Base-by-base conservation (phyloP, 2,797 vertebrate genomes). In the Podarcis siculus region DNA sequence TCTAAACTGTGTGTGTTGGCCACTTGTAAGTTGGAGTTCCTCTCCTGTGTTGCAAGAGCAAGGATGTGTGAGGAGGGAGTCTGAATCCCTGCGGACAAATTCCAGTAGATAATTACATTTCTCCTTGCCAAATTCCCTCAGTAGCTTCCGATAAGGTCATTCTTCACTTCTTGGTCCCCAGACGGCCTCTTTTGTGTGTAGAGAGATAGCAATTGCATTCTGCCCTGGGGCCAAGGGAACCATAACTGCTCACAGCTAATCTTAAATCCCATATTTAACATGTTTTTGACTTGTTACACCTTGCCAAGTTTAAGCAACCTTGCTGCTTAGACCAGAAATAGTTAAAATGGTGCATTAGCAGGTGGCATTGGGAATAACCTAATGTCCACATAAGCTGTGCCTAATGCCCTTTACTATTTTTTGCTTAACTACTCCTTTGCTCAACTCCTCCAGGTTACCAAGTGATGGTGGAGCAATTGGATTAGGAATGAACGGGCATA, bases 341-440 rank as follows among this genome's bases (percentile, higher is more conserved):
- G 58, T 39, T 90, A 92, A 83, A 67, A 1, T 90, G 87, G 82
- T 89, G 86, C 87, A 76, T 73, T 79, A 92, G 78, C 79, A n/a
- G 78, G 76, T 90, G 89, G 88, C 91, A 91, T 92, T 21, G 64
- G 89, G 94, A 89, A 83, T 23, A 83, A 91, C 89, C 79, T 85
- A 82, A 79, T 0, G 0, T 91, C 15, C 23, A 67, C 1, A 0
- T 19, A 42, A 75, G 67, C 87, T 79, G 78, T 87, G 91, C 90
- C 89, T 73, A 84, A 72, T 79, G 42, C 82, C 79, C n/a, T 89
- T 83, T 58, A 35, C 49, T 49, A 49, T 49, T 49, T 49, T 49
- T 49, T 49, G 49, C 49, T 55, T 55, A 55, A 55, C 13, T 55
- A 4, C 86, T 86, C 85, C 82, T 93, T 94, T 88, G 88, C 80